Base-by-base conservation (phyloP, 1,140 invertebrate species). In the Plutomurus gul region DNA sequence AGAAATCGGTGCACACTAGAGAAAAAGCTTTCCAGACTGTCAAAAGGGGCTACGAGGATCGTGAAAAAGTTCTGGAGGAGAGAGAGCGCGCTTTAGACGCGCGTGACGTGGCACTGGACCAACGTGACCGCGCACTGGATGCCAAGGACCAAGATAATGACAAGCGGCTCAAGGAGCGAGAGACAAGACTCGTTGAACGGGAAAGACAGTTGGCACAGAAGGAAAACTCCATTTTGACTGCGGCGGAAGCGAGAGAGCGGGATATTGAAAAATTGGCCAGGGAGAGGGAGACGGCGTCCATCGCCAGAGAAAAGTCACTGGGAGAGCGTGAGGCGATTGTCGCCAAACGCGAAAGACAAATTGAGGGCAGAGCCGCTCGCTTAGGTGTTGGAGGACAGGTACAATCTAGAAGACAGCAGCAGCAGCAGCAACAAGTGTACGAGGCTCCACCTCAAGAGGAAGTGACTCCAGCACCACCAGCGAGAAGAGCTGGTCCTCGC, bases 261-360 rank as follows among this genome's bases (percentile, higher is more conserved):
- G 72, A 46, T 3, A 47, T 74, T 46, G 72, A 74, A 47, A 74
- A 74, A 49, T 47, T 49, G n/a, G 40, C 27, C 25, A 39, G 72
- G 27, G 72, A 74, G 49, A 46, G 72, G 33, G 72, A 74, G 11
- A 30, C 40, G 3, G 22, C 22, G 13, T 20, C 72, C 7, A 8
- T 49, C 11, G 25, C 25, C 16, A 46, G 72, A 30, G 72, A 74
- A 74, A 74, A 43, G 30, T 40, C 72, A 10, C 30, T 74, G n/a
- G 72, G 33, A 47, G 43, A 49, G 18, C 22, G 72, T 11, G 72
- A 74, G 36, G 7, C 25, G 3, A 20, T 22, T 18, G 39, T 74
- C 0, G 72, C 72, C 3, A 43, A 49, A 49, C 22, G 72, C 8
- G 72, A 74, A 74, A 25, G 70, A 72, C 11, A 27, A 1, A 30